Evolutionary conservation across 2,113 vertebrate species (phyloP).

Genomic region (Pleuronectes platessa): DNA sequence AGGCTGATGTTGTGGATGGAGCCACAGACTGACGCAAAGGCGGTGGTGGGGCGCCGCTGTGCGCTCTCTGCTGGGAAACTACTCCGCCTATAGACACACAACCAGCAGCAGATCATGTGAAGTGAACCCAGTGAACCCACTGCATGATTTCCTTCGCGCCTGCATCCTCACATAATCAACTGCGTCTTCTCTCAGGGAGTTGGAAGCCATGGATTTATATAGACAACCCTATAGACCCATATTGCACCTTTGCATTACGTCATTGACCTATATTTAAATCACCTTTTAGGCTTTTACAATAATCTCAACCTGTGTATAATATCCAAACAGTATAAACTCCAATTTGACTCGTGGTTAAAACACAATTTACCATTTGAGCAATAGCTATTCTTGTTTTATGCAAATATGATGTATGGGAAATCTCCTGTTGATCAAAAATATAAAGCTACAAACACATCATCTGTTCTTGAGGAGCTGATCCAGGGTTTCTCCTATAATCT

Average conservation of each 20-base stretch:
- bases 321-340: background rate
- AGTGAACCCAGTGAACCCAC: conserved; percentile 40
- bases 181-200: no score
- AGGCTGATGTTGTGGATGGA: conserved; percentile 55
- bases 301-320: background rate
- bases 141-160: background rate
- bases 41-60: conserved; percentile 77
- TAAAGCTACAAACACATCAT: no score
- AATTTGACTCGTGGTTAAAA: background rate
- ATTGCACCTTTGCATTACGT: background rate
- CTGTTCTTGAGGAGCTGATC: no score
- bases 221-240: background rate
- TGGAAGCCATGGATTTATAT: background rate
- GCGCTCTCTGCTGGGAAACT: conserved; percentile 61
- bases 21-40: conserved; percentile 63
- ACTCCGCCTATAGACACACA: conserved; percentile 46
- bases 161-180: background rate
- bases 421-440: no score
- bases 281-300: background rate
- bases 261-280: no score
- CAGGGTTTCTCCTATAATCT: no score
- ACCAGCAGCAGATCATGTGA: background rate
- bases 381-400: no score
- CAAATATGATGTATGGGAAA: no score
- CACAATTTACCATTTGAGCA: no score